Evolutionary conservation across 2,797 vertebrate species (phyloP).

Genomic region (Silurus aristotelis): DNA sequence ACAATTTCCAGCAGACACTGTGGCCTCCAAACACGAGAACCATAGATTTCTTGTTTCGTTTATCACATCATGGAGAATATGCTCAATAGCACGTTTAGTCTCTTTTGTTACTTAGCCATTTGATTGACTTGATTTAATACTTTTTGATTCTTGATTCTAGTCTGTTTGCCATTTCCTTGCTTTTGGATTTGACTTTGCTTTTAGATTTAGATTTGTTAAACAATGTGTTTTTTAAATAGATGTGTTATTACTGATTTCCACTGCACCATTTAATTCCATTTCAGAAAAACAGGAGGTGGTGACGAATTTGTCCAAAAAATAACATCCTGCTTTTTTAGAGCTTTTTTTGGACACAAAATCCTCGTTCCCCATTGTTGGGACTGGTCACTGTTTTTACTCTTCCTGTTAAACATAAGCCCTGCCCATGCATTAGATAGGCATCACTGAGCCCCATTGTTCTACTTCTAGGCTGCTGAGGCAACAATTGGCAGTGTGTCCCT

Average conservation of each 20-base stretch:
- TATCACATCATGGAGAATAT: too few species aligned
- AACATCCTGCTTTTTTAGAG: slow-evolving; percentile 54
- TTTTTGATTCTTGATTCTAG: too few species aligned
- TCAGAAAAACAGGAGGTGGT: slow-evolving; percentile 50
- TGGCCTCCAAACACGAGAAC: too few species aligned
- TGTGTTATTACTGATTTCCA: slow-evolving; percentile 57
- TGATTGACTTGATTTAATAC: too few species aligned
- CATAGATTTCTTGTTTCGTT: too few species aligned
- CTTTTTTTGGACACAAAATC: slow-evolving; percentile 27
- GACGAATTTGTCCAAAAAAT: slow-evolving; percentile 54
- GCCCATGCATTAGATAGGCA: slow-evolving; percentile 14
- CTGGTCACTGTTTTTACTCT: slow-evolving; percentile 14
- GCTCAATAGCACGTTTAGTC: too few species aligned
- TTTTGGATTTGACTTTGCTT: slow-evolving; percentile 54
- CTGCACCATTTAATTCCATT: slow-evolving; percentile 58
- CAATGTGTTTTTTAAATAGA: slow-evolving; percentile 51
- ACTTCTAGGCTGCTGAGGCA: slow-evolving; percentile 17
- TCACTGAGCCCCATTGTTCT: slow-evolving; percentile 22
- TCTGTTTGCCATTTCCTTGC: neutral
- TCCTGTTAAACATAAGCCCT: slow-evolving; percentile 45
- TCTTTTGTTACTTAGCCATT: too few species aligned
- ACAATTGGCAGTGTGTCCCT: neutral
- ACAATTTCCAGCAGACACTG: too few species aligned
- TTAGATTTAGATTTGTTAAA: slow-evolving; percentile 51
- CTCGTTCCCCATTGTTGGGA: slow-evolving; percentile 47